These are phyloP conservation scores for Scaptomyza hsui DNA, from an alignment of 1,140 invertebrate genomes.

Conservation along the genomic window DNA sequence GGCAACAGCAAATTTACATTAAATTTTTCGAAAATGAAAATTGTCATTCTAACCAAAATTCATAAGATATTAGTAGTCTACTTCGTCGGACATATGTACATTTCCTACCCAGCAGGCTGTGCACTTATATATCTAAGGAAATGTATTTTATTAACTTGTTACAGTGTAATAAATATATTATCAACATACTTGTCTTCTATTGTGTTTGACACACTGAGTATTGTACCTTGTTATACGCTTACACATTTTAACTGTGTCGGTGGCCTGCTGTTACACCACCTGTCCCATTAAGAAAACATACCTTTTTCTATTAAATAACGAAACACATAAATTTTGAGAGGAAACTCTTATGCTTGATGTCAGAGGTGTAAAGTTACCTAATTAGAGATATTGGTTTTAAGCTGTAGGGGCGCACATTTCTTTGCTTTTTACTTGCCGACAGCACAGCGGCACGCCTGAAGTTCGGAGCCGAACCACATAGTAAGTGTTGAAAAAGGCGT, in stretches of 20 bases:
- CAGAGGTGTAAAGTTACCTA: constrained; percentile 66
- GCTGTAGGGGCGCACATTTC: constrained; percentile 62
- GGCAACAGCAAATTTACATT: too few relatives aligned
- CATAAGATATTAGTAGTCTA: too few relatives aligned
- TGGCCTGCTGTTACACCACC: constrained; percentile 62
- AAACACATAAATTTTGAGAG: constrained; percentile 75
- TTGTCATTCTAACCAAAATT: too few relatives aligned
- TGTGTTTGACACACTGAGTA: background rate
- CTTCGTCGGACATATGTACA: too few relatives aligned
- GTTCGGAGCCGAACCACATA: constrained; percentile 62
- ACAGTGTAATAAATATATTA: too few relatives aligned
- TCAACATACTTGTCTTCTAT: background rate
- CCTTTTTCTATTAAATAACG: constrained; percentile 58
- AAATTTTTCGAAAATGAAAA: too few relatives aligned
- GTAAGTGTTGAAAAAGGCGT: constrained; percentile 73
- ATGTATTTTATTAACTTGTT: too few relatives aligned
- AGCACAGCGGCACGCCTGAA: constrained; percentile 71
- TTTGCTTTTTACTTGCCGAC: constrained; percentile 75
- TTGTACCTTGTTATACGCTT: constrained; percentile 1
- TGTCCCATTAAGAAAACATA: constrained; percentile 67
- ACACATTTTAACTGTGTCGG: constrained; percentile 32
- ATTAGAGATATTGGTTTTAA: constrained; percentile 75
- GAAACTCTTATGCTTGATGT: constrained; percentile 68
- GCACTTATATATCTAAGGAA: too few relatives aligned
- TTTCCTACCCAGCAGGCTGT: too few relatives aligned